These are phyloP conservation scores for Phyllotreta cruciferae DNA, from an alignment of 2,888 invertebrate species.

Conservation along the genomic window DNA sequence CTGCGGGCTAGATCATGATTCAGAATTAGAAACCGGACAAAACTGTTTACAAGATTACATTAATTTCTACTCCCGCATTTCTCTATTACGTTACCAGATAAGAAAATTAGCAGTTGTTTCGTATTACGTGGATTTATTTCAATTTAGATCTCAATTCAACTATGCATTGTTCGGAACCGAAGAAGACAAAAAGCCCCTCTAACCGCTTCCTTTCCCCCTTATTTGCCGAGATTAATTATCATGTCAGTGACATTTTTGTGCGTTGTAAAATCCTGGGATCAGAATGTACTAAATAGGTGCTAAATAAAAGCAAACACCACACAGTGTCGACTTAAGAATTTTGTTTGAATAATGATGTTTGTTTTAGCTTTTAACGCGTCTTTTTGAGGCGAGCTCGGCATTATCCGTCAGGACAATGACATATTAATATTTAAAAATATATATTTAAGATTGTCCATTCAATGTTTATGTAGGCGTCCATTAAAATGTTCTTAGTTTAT, in stretches of 20 bases:
- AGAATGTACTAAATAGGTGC: conserved; percentile 39
- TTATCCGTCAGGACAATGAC: conserved; percentile 24
- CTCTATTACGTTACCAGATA: conserved; percentile 20
- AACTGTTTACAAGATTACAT: conserved; percentile 46
- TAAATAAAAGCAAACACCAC: conserved; percentile 37
- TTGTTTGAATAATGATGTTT: conserved; percentile 40
- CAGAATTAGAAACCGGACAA: conserved; percentile 50
- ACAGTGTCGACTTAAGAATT: conserved; percentile 35
- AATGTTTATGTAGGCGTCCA: too few relatives aligned
- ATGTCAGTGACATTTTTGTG: conserved; percentile 30
- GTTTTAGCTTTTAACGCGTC: conserved; percentile 36
- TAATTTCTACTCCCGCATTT: conserved; percentile 53
- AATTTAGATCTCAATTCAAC: too few relatives aligned
- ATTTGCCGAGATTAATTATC: conserved; percentile 31
- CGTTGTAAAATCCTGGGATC: conserved; percentile 22
- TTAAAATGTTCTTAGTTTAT: too few relatives aligned
- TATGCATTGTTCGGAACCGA: too few relatives aligned
- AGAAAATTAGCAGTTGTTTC: conserved; percentile 2
- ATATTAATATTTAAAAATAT: conserved; percentile 4
- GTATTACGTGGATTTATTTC: too few relatives aligned
- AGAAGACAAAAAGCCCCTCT: conserved; percentile 10
- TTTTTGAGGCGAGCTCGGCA: conserved; percentile 20
- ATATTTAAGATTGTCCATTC: too few relatives aligned
- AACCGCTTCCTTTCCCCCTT: conserved; percentile 11
- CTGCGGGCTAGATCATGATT: conserved; percentile 46